Evolutionary conservation across 2,888 invertebrate species (phyloP), one percentile per base, ranked within the genome.

Genomic region (Rosalia funebris): DNA sequence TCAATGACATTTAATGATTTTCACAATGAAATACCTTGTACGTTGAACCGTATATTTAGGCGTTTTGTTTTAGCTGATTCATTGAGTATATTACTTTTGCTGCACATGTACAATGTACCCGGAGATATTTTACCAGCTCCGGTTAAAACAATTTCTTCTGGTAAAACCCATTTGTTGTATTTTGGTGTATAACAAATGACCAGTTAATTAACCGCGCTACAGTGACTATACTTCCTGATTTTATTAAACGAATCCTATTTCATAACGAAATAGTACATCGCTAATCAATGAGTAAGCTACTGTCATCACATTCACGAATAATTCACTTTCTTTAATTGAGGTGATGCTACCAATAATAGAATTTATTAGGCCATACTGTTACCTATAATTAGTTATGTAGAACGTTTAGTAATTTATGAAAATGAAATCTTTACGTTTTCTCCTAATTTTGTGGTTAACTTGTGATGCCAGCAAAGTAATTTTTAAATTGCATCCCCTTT

Each of bases 51-150:
- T 34, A 34, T 16, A 47, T 17, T 17, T 47, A 36, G 47, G 32
- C 12, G 47, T 31, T 16, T 32, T 7, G 34, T 2, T 41, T 20
- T 41, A 39, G 31, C 25, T 41, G 25, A 50, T 25, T 41, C 50
- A 50, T 39, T 50, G 50, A n/a, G 25, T 50, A 39, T 25, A 50
- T 31, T 25, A 39, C 39, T 39, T 39, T 20, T 14, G 7, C 39
- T 44, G 44, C 44, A 34, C 34, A 34, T 44, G 25, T 25, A 39
- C 25, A 50, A 37, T 39, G 50, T 50, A 57, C 47, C 57, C 57
- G 57, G 57, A 57, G 57, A 48, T 57, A 48, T 47, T 48, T 44
- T 32, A 41, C 48, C 32, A 57, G 48, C 57, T 58, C 58, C 52
- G 58, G 58, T 52, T 58, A 15, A 44, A 52, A 44, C 34, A 32